A percentile compares a stretch with the other conserved stretches of the same genome.
These are phyloP conservation scores for Macrophya alboannulata DNA, from an alignment of 2,888 invertebrate species.

Conservation along the genomic window DNA sequence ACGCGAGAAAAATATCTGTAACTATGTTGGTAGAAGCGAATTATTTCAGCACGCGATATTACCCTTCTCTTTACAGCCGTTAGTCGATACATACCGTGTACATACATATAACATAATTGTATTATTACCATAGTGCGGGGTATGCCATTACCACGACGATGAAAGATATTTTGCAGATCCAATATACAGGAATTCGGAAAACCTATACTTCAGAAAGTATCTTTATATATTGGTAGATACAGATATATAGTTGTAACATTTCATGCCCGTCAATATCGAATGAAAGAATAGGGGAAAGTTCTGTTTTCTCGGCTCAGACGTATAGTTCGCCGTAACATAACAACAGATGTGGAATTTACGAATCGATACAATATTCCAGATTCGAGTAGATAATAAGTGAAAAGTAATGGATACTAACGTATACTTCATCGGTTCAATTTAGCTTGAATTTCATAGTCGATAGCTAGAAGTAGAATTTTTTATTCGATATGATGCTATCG, in stretches of 20 bases:
- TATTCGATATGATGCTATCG: too few species aligned
- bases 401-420: background rate
- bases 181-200: background rate
- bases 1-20: constrained; percentile 24
- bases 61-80: background rate
- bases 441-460: too few species aligned
- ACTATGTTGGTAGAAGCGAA: constrained; percentile 13
- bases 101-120: background rate
- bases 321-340: background rate
- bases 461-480: too few species aligned
- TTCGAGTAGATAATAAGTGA: background rate
- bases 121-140: background rate
- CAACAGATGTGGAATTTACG: background rate
- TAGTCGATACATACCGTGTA: background rate
- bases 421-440: background rate
- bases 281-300: background rate
- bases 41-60: constrained; percentile 41
- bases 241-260: background rate
- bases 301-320: background rate
- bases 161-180: background rate
- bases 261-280: background rate
- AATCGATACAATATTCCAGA: background rate
- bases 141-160: background rate
- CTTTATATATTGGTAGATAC: background rate
- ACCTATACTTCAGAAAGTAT: background rate